phyloP scores from a whole-genome alignment of 2,888 invertebrate species.

The Hipparchia semele region DNA sequence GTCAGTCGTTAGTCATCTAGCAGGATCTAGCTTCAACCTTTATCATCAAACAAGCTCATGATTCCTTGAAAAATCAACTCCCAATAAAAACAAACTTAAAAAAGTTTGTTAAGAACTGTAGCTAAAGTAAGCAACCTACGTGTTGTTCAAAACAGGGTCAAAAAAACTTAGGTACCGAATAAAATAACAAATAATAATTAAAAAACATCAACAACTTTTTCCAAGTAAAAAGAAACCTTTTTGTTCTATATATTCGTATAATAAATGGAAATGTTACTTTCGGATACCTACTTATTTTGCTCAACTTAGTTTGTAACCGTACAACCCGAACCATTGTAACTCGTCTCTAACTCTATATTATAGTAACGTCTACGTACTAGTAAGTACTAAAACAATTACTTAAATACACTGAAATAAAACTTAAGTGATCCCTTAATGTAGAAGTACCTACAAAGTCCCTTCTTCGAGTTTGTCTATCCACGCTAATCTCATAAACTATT shows the following conservation, averaged over 20 bases:
- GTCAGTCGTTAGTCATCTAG: no score
- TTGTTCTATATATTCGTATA: not conserved
- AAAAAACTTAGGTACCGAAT: not conserved
- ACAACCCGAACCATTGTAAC: not conserved
- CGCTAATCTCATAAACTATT: no score
- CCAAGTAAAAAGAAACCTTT: not conserved
- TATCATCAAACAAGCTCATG: no score
- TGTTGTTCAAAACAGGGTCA: not conserved
- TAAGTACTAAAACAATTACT: no score
- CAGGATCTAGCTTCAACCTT: no score
- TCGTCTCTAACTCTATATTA: not conserved
- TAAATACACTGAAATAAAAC: no score
- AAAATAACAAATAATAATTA: not conserved
- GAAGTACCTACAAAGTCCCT: no score
- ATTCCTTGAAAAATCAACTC: no score
- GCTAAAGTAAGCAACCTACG: no score
- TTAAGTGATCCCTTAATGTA: no score
- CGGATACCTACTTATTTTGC: not conserved
- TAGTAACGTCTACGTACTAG: not conserved
- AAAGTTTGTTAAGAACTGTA: no score
- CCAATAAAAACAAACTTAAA: no score
- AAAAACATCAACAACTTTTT: not conserved
- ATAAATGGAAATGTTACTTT: not conserved
- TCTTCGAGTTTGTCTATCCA: not conserved
- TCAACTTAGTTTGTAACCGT: not conserved